Evolutionary conservation across 2,888 invertebrate genomes (phyloP), one percentile per base, ranked within the genome.

Genomic region (Sminthurinus aureus): DNA sequence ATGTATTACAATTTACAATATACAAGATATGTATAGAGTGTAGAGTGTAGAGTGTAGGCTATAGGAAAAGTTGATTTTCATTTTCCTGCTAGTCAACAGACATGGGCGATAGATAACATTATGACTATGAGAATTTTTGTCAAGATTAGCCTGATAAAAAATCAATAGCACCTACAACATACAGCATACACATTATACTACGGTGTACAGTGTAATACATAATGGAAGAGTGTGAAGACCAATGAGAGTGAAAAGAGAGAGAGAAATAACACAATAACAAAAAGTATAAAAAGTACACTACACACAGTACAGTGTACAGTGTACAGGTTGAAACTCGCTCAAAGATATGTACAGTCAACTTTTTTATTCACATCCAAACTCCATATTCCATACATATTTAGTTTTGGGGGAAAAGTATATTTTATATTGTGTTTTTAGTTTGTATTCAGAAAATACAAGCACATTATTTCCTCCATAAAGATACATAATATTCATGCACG

Each of bases 81-180:
- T 79, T 79, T 50, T 18, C 38, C 15, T n/a, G 69, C 50, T 79
- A 79, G 50, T 15, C 50, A 38, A n/a, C n/a, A 50, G 22, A 79
- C 67, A 67, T 51, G 50, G 38, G 74, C 64, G 18, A 26, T 71
- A 22, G 15, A 66, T 26, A 18, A 26, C 15, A 73, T 26, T 24
- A 26, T 76, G 76, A 76, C 76, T 64, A 81, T 81, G 75, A 81
- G 81, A 81, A 81, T 81, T 84, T 84, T 81, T 82, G 82, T 79
- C 78, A 81, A 84, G 84, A 84, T 84, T 84, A 84, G 81, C 79
- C 74, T 74, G 84, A 84, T 84, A 84, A 84, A 81, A 83, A 84
- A 84, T 84, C 84, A 77, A 84, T 84, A 77, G 52, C 3, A 38
- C 38, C 1, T 38, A 6, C n/a, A 38, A 38, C 38, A 38, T 38